Conservation (phyloP, 2,113 vertebrate species). For the Himantopus leucocephalus region DNA sequence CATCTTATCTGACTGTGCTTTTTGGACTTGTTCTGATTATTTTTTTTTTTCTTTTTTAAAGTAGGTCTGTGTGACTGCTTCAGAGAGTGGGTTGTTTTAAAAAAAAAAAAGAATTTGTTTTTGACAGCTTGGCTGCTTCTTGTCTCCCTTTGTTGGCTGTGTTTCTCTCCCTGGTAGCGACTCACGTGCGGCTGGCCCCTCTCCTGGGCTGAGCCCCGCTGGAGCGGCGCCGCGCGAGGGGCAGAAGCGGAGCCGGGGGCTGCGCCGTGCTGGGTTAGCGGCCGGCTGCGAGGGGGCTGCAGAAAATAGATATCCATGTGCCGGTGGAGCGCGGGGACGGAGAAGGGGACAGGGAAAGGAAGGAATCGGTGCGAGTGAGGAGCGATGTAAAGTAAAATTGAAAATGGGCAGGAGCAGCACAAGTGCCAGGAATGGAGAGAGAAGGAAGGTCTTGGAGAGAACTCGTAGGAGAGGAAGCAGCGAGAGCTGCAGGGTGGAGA, state of each 20-base stretch:
- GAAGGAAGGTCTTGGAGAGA: not conserved
- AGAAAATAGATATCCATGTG: not conserved
- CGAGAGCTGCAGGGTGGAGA: not conserved
- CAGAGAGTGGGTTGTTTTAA: not conserved
- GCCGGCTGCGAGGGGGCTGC: too few species aligned
- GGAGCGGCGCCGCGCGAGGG: not conserved
- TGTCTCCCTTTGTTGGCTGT: not conserved
- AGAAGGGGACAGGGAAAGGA: not conserved
- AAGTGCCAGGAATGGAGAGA: not conserved
- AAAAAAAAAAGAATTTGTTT: not conserved
- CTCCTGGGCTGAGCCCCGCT: not conserved
- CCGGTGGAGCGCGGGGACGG: not conserved
- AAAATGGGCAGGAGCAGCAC: not conserved
- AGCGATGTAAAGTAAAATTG: not conserved
- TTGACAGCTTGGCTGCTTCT: not conserved
- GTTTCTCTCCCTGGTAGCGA: accelerated
- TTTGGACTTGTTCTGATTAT: not conserved
- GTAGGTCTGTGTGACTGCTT: not conserved
- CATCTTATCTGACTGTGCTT: not conserved
- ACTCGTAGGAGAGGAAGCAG: not conserved
- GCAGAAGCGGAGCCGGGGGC: not conserved
- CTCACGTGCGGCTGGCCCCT: not conserved
- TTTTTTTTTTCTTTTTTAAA: not conserved
- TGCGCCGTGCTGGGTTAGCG: accelerated
- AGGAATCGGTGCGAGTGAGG: accelerated